phyloP scores from a whole-genome alignment of 1,140 invertebrate genomes.

The Cyclina sinensis region DNA sequence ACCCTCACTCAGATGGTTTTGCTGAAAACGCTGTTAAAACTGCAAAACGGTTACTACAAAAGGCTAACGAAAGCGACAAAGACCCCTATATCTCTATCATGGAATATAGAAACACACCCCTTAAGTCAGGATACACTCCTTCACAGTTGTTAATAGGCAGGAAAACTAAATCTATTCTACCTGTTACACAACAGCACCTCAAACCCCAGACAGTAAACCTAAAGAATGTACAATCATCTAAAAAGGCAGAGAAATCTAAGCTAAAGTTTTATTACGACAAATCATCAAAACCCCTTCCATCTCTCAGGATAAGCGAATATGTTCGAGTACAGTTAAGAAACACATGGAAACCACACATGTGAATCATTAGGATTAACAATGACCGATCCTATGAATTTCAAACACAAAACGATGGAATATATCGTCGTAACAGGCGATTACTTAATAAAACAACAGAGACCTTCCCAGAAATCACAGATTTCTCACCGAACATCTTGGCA shows the following conservation, averaged over 20 bases:
- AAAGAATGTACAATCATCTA: neutral
- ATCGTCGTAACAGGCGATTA: neutral
- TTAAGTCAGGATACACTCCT: slow-evolving; percentile 47
- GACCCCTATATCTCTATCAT: slow-evolving; percentile 67
- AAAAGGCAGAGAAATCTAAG: neutral
- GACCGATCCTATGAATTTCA: slow-evolving; percentile 41
- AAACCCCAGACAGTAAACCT: too few species aligned
- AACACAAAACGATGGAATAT: neutral
- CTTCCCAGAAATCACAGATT: neutral
- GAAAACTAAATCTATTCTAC: slow-evolving; percentile 55
- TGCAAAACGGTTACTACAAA: slow-evolving; percentile 53
- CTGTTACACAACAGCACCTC: neutral
- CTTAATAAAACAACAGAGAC: neutral
- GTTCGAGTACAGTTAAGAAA: neutral
- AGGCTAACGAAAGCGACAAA: slow-evolving; percentile 19
- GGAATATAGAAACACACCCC: slow-evolving; percentile 64
- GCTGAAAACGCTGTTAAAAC: slow-evolving; percentile 66
- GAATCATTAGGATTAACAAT: neutral
- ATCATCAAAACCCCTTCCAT: neutral
- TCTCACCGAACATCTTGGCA: neutral
- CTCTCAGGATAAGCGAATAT: neutral
- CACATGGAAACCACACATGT: neutral
- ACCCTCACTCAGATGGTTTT: slow-evolving; percentile 61
- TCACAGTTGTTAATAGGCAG: slow-evolving; percentile 65
- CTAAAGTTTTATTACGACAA: neutral